These are phyloP conservation scores for Andrena haemorrhoa DNA, from an alignment of 2,888 invertebrate species.

Conservation along the genomic window DNA sequence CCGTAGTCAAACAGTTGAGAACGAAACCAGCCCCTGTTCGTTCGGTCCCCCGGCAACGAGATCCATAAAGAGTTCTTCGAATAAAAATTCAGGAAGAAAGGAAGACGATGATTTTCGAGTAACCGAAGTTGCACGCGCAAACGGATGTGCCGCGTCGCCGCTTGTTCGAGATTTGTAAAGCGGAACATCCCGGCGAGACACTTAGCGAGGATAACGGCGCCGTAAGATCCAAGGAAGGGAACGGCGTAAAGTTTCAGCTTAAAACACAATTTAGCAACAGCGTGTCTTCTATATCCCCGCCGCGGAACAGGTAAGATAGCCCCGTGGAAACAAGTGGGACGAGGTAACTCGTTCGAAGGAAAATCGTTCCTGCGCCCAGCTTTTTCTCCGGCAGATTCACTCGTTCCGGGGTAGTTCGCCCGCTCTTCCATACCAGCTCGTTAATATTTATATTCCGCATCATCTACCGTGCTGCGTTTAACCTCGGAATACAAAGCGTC, in stretches of 20 bases:
- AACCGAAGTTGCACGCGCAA: not conserved
- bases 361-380: slow-evolving; percentile 60
- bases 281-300: slow-evolving; percentile 67
- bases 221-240: slow-evolving; percentile 50
- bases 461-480: slow-evolving; percentile 40
- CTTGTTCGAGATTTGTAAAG: slow-evolving; percentile 64
- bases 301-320: slow-evolving; percentile 65
- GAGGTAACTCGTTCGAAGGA: slow-evolving; percentile 63
- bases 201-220: slow-evolving; percentile 68
- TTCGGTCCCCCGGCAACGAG: no score
- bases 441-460: slow-evolving; percentile 57
- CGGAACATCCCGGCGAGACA: slow-evolving; percentile 58
- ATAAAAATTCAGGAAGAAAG: not conserved
- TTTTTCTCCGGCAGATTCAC: slow-evolving; percentile 58
- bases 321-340: slow-evolving; percentile 57
- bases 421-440: slow-evolving; percentile 19
- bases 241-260: slow-evolving; percentile 68
- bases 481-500: slow-evolving; percentile 13
- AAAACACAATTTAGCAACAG: slow-evolving; percentile 73
- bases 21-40: no score
- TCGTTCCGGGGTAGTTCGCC: slow-evolving; percentile 25
- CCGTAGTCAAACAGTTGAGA: no score
- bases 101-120: slow-evolving; percentile 5
- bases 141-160: slow-evolving; percentile 15
- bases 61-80: no score